phyloP scores from a whole-genome alignment of 2,888 invertebrate species.

The Criorhina ranunculi region DNA sequence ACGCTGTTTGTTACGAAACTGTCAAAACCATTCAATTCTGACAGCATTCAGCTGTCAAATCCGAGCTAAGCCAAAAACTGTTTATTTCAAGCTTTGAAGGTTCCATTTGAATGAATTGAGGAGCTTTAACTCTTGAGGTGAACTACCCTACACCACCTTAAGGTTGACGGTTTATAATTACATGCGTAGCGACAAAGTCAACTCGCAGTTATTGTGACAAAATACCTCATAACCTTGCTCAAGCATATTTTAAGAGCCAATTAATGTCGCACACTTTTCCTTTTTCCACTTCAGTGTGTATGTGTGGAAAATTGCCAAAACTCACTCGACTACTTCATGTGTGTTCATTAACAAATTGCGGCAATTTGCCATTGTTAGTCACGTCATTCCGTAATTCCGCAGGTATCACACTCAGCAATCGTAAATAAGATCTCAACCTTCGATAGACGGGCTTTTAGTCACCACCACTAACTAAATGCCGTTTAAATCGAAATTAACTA shows the following conservation, averaged over 20 bases:
- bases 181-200: not conserved
- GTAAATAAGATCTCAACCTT: conserved; percentile 43
- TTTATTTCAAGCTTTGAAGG: too few relatives aligned
- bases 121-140: too few relatives aligned
- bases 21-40: too few relatives aligned
- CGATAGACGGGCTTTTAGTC: conserved; percentile 36
- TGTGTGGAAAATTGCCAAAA: conserved; percentile 46
- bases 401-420: conserved; percentile 7
- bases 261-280: conserved; percentile 8
- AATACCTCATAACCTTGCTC: conserved; percentile 1
- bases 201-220: not conserved
- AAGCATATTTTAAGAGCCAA: not conserved
- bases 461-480: conserved; percentile 6
- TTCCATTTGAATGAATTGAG: too few relatives aligned
- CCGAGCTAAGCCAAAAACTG: too few relatives aligned
- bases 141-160: too few relatives aligned
- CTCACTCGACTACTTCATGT: conserved; percentile 25
- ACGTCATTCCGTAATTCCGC: conserved; percentile 43
- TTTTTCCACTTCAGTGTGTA: not conserved
- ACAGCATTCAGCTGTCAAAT: too few relatives aligned
- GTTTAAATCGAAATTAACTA: conserved; percentile 7
- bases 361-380: conserved; percentile 48
- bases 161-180: too few relatives aligned
- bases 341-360: conserved; percentile 50
- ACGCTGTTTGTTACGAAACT: too few relatives aligned